These are phyloP conservation scores for Agrypnia vestita DNA, from an alignment of 1,140 invertebrate genomes.

Conservation along the genomic window DNA sequence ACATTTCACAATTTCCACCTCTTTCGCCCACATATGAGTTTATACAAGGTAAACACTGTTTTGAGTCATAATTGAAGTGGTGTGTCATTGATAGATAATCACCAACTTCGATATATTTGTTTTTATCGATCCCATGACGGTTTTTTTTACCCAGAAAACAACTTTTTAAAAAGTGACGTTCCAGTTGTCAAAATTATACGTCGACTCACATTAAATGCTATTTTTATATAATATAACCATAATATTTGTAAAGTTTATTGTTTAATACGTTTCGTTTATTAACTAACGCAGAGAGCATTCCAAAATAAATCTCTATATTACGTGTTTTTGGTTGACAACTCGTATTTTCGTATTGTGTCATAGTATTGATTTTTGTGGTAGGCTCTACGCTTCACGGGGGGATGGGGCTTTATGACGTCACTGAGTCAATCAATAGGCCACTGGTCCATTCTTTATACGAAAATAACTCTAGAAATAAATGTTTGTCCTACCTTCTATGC, in stretches of 20 bases:
- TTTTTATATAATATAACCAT: too few species aligned
- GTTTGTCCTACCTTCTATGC: neutral
- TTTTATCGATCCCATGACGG: neutral
- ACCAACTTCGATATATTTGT: neutral
- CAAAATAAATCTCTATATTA: neutral
- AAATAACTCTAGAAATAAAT: neutral
- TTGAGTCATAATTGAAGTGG: constrained; percentile 32
- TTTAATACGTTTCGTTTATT: too few species aligned
- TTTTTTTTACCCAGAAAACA: too few species aligned
- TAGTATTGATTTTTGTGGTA: constrained; percentile 46
- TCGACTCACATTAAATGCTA: too few species aligned
- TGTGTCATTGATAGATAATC: constrained; percentile 34
- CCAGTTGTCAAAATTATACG: too few species aligned
- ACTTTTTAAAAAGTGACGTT: too few species aligned
- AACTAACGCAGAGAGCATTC: too few species aligned
- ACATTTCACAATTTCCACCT: constrained; percentile 45
- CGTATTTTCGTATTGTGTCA: neutral
- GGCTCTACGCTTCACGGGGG: constrained; percentile 3
- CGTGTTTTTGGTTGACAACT: neutral
- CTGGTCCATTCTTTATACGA: constrained; percentile 12
- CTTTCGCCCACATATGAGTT: constrained; percentile 16
- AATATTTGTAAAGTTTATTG: too few species aligned
- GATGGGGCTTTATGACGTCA: constrained; percentile 30
- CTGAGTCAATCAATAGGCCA: constrained; percentile 15
- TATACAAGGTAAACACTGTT: constrained; percentile 24